These are phyloP conservation scores for Hippopotamus amphibius DNA, from an alignment of 2,113 vertebrate species.

Conservation along the genomic window DNA sequence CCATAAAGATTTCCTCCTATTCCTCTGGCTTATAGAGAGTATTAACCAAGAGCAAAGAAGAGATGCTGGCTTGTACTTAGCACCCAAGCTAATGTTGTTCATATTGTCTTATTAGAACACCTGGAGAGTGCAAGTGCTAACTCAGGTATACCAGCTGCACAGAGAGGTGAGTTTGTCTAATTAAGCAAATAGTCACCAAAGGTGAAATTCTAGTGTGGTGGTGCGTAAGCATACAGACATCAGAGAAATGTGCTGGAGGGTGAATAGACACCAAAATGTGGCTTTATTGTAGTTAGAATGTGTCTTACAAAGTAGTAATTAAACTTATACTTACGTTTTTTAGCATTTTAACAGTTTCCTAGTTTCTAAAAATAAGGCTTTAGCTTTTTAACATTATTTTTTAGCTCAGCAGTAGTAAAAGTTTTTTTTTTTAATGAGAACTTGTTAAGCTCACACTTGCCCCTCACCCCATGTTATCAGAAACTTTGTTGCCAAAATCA, in stretches of 20 bases:
- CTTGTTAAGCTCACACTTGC: background rate
- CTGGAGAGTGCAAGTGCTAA: slow-evolving; percentile 89
- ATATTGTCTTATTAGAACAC: slow-evolving; percentile 89
- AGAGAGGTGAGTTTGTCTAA: slow-evolving; percentile 92
- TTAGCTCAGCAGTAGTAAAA: slow-evolving; percentile 72
- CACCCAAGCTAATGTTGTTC: slow-evolving; percentile 74
- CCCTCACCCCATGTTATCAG: background rate
- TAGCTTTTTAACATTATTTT: slow-evolving; percentile 51
- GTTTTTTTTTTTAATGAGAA: slow-evolving; percentile 41
- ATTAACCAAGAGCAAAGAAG: slow-evolving; percentile 64
- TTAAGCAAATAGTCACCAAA: slow-evolving; percentile 80
- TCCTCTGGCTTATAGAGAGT: slow-evolving; percentile 57
- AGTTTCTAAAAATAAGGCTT: slow-evolving; percentile 65
- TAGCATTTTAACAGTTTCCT: slow-evolving; percentile 68
- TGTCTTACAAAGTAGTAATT: slow-evolving; percentile 64
- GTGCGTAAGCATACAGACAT: slow-evolving; percentile 57
- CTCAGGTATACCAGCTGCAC: slow-evolving; percentile 89
- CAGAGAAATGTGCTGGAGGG: background rate
- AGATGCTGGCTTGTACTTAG: slow-evolving; percentile 67
- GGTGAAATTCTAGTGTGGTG: slow-evolving; percentile 78
- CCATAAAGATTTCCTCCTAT: slow-evolving; percentile 39
- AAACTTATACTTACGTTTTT: slow-evolving; percentile 54
- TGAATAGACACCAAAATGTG: background rate
- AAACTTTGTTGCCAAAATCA: background rate
- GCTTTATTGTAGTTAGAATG: slow-evolving; percentile 23